Conservation (phyloP, 2,888 invertebrate genomes). For the Drosophila meridiana region DNA sequence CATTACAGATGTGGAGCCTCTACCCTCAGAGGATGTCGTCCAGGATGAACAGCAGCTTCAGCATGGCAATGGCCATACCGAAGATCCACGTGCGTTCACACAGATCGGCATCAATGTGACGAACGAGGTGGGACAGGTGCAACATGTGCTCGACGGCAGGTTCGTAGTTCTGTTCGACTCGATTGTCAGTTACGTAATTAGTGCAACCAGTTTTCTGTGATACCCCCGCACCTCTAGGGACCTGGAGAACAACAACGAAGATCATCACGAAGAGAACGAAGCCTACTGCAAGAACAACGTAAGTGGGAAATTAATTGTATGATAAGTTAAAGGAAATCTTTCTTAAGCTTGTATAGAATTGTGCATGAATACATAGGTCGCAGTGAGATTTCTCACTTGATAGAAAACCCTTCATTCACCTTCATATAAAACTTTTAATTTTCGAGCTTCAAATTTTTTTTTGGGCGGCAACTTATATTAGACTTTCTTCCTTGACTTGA, state of each 20-base stretch:
- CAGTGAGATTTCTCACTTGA: too few relatives aligned
- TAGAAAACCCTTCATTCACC: too few relatives aligned
- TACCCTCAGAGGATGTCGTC: conserved; percentile 80
- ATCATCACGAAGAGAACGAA: conserved; percentile 81
- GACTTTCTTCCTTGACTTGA: too few relatives aligned
- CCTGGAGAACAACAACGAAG: conserved; percentile 83
- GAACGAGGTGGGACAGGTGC: conserved; percentile 84
- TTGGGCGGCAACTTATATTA: too few relatives aligned
- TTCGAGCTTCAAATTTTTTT: too few relatives aligned
- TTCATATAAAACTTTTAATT: too few relatives aligned
- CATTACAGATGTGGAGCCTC: conserved; percentile 79
- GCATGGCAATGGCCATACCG: conserved; percentile 66
- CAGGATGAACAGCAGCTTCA: conserved; percentile 47
- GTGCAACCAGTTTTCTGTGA: conserved; percentile 80
- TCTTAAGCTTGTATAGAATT: too few relatives aligned
- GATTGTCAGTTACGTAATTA: conserved; percentile 78
- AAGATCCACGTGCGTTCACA: conserved; percentile 65
- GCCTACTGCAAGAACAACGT: conserved; percentile 70
- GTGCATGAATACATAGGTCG: too few relatives aligned
- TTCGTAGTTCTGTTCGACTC: conserved; percentile 72
- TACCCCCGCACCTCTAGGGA: conserved; percentile 75
- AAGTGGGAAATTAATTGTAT: not conserved
- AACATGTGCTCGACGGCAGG: conserved; percentile 80
- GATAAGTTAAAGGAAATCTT: too few relatives aligned
- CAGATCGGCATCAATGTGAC: conserved; percentile 84